Base-by-base conservation (phyloP, 2,888 invertebrate genomes). In the Xanthia icteritia region DNA sequence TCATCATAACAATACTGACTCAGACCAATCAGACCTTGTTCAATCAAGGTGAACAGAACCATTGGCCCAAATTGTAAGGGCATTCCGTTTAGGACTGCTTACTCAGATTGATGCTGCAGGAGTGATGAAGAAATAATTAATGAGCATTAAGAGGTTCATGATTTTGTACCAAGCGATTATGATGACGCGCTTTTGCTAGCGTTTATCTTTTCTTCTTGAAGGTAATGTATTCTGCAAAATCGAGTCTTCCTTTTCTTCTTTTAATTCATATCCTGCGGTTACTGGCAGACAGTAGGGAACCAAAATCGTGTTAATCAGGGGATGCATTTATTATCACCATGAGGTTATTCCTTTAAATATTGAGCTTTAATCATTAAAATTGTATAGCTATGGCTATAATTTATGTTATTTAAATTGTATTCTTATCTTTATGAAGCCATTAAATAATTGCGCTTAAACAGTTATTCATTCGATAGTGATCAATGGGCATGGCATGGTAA, bases 1-100 rank as follows among this genome's bases (percentile, higher is more conserved):
- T 79, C 63, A 69, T 73, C 54, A 64, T 67, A 66, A 67, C 68
- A 77, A 77, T 65, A 78, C 71, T 15, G 51, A 60, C 74, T 72
- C 67, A 66, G 69, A 82, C 69, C 77, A 86, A 88, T 85, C 74
- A 72, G 48, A 77, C 67, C 60, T 68, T 42, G 45, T 72, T 76
- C 64, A 77, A 80, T 79, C 84, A 82, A 86, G 87, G 87, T 86
- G 73, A 82, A 88, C 65, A 58, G 31, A 68, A 72, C 27, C 13
- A 48, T 68, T 84, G 82, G 79, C 75, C 77, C 65, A 72, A 81
- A 78, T 81, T 77, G 67, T 74, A 76, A 82, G 77, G 82, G 70
- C 76, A 79, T 77, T 84, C 60, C 79, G 58, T 60, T 81, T 86
- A 88, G 78, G 9, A 83, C 31, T 70, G 86, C 79, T 79, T 79